Conservation (phyloP, 2,797 vertebrate species). For the Microcaecilia unicolor region DNA sequence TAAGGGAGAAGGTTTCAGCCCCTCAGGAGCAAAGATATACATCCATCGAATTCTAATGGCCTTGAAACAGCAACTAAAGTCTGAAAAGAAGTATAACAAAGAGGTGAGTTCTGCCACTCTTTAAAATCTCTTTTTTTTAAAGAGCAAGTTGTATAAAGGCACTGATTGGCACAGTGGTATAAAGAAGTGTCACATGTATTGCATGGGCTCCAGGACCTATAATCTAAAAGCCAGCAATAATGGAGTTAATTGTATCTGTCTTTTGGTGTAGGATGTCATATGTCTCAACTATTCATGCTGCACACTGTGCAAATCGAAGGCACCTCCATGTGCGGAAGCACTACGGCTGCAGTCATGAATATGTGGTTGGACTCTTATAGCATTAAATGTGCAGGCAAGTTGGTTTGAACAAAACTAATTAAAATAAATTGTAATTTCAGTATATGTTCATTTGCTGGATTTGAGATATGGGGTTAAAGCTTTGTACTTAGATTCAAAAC, state of each 20-base stretch:
- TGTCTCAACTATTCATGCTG: conserved; percentile 35
- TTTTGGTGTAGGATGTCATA: conserved; percentile 48
- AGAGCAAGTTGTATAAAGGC: conserved; percentile 21
- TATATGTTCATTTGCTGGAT: no score
- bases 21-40: conserved; percentile 47
- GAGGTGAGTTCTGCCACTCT: conserved; percentile 61
- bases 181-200: conserved; percentile 45
- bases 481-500: no score
- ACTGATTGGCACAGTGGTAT: conserved; percentile 40
- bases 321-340: conserved; percentile 24
- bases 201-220: conserved; percentile 49
- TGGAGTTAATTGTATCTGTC: conserved; percentile 62
- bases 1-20: conserved; percentile 53
- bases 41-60: conserved; percentile 48
- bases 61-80: conserved; percentile 38
- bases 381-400: conserved; percentile 4
- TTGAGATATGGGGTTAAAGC: no score
- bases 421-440: no score
- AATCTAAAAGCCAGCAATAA: conserved; percentile 55
- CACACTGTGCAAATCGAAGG: conserved; percentile 21
- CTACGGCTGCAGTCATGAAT: conserved; percentile 8
- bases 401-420: background rate
- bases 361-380: conserved; percentile 5
- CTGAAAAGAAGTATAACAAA: conserved; percentile 43
- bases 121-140: conserved; percentile 28